Percentiles rank a stretch among this genome's conserved stretches.
These are phyloP conservation scores for Drosophila sucinea DNA, from an alignment of 1,140 invertebrate genomes.

Conservation along the genomic window DNA sequence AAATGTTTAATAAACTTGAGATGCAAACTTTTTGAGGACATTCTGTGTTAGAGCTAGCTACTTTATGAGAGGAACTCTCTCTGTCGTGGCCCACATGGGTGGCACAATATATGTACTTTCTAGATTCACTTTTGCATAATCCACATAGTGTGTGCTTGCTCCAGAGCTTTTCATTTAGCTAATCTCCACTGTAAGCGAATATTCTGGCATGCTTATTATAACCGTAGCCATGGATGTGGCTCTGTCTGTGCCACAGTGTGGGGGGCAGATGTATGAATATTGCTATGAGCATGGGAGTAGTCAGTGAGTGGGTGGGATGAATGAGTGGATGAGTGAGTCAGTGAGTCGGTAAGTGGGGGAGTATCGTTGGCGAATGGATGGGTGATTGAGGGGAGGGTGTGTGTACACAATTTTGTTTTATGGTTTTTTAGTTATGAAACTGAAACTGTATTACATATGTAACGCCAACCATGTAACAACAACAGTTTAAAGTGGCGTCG, in stretches of 20 bases:
- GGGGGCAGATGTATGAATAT: background rate
- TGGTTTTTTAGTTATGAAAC: slow-evolving; percentile 80
- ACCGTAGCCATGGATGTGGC: slow-evolving; percentile 8
- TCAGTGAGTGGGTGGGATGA: slow-evolving; percentile 28
- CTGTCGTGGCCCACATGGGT: background rate
- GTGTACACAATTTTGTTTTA: slow-evolving; percentile 78
- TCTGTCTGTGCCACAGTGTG: slow-evolving; percentile 24
- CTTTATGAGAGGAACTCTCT: background rate
- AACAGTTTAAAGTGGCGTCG: slow-evolving; percentile 61
- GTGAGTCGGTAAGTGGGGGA: slow-evolving; percentile 22
- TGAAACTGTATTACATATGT: slow-evolving; percentile 74
- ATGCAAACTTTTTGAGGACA: background rate
- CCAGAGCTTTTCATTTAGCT: slow-evolving; percentile 56
- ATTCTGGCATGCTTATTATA: slow-evolving; percentile 67
- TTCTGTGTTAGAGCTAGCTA: background rate
- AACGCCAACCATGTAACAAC: slow-evolving; percentile 50
- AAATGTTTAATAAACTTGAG: background rate
- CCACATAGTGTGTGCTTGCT: slow-evolving; percentile 33
- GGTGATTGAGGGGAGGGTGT: slow-evolving; percentile 32
- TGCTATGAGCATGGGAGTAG: background rate
- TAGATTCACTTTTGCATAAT: background rate
- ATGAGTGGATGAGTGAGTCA: slow-evolving; percentile 47
- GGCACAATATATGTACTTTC: background rate
- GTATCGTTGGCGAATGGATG: background rate
- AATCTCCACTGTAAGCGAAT: slow-evolving; percentile 50